phyloP scores from a whole-genome alignment of 2,888 invertebrate species.

The Netelia virgata region DNA sequence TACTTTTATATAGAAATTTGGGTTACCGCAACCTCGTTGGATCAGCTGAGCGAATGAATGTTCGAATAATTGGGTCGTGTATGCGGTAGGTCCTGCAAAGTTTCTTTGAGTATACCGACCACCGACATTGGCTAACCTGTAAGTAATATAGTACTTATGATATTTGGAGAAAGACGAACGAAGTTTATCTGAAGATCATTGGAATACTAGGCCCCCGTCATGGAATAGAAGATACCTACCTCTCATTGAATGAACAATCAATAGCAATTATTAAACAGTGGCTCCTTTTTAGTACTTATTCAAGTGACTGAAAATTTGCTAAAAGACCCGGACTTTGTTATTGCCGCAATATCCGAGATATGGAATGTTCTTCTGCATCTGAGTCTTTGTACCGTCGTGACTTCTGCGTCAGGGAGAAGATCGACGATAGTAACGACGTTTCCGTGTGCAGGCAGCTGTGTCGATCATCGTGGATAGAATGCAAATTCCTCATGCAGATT shows the following conservation, averaged over 20 bases:
- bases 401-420: not conserved
- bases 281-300: no score
- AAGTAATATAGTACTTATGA: no score
- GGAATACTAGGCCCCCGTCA: no score
- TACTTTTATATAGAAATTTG: not conserved
- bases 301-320: not conserved
- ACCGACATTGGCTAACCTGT: no score
- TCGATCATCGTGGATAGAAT: conserved; percentile 53
- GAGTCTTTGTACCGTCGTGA: not conserved
- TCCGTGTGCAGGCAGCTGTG: conserved; percentile 43
- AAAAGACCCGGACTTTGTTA: no score
- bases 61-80: conserved; percentile 7
- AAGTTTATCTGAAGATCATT: no score
- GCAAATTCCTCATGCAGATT: conserved; percentile 48
- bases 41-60: conserved; percentile 25
- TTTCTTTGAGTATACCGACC: no score
- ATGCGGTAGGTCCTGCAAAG: not conserved
- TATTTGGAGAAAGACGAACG: no score
- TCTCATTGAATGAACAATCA: no score
- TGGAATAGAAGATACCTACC: no score
- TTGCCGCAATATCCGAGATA: no score
- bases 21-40: not conserved
- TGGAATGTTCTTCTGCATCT: not conserved
- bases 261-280: no score
- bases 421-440: conserved; percentile 42